A percentile compares a stretch with the other conserved stretches of the same genome.
These are phyloP conservation scores for Caenorhabditis brenneri DNA, from an alignment of 1,140 invertebrate genomes.

Conservation along the genomic window DNA sequence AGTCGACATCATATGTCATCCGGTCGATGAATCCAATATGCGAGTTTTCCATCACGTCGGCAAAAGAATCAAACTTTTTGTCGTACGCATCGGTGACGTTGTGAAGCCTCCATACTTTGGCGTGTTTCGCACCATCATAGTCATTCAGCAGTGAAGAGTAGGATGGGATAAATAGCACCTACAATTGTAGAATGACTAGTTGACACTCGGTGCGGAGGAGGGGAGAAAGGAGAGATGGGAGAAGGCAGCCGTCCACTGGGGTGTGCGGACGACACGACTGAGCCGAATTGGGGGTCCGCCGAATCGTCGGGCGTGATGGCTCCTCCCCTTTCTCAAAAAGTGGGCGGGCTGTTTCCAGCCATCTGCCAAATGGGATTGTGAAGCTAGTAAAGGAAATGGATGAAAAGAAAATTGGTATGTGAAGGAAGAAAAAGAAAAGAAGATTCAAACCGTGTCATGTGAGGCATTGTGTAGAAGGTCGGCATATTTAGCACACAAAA, in stretches of 20 bases:
- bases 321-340: neutral
- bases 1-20: neutral
- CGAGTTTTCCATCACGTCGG: slow-evolving; percentile 20
- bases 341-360: neutral
- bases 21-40: slow-evolving; percentile 27
- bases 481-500: slow-evolving; percentile 31
- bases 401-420: neutral
- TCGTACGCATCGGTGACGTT: slow-evolving; percentile 30
- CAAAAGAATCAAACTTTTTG: neutral
- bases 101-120: slow-evolving; percentile 28
- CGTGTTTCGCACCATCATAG: slow-evolving; percentile 22
- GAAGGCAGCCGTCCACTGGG: slow-evolving; percentile 18
- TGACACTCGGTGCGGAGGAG: neutral
- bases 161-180: slow-evolving; percentile 33
- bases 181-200: slow-evolving; percentile 21
- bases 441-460: slow-evolving; percentile 32
- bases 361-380: slow-evolving; percentile 8
- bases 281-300: slow-evolving; percentile 12
- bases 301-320: neutral
- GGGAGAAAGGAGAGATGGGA: neutral
- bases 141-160: neutral
- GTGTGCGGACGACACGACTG: slow-evolving; percentile 6
- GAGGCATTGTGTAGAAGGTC: slow-evolving; percentile 22
- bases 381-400: neutral
- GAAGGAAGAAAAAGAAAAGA: neutral